Evolutionary conservation across 2,797 vertebrate species (phyloP).

Genomic region (Dicrostonyx torquatus): DNA sequence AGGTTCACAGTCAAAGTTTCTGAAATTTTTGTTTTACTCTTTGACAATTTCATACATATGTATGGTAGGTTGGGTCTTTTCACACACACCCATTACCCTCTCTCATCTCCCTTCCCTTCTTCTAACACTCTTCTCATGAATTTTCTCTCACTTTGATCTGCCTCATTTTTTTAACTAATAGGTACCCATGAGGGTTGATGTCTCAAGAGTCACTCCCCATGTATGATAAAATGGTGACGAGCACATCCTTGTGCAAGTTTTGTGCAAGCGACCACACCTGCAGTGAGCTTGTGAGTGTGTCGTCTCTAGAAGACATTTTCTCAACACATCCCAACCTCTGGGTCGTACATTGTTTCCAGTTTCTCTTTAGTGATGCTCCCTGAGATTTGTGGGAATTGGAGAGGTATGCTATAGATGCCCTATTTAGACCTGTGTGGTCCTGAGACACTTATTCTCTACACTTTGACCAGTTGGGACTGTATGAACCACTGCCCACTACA

Average conservation of each 20-base stretch:
- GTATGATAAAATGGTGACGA: neutral
- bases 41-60: neutral
- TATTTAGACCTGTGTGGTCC: neutral
- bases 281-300: neutral
- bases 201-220: neutral
- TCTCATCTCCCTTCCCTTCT: neutral
- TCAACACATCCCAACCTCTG: neutral
- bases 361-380: neutral
- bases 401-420: neutral
- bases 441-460: neutral
- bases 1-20: neutral
- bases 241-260: neutral
- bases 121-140: neutral
- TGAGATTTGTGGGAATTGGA: neutral
- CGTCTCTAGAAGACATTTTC: neutral
- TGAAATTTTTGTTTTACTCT: neutral
- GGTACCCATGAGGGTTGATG: neutral
- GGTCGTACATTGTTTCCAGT: neutral
- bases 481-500: neutral
- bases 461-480: neutral
- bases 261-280: neutral
- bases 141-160: neutral
- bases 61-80: neutral
- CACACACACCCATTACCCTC: neutral
- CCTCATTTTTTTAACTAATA: neutral